A percentile compares a stretch with the other conserved stretches of the same genome.
phyloP scores from a whole-genome alignment of 2,797 vertebrate genomes.

The Myotis findleyi region DNA sequence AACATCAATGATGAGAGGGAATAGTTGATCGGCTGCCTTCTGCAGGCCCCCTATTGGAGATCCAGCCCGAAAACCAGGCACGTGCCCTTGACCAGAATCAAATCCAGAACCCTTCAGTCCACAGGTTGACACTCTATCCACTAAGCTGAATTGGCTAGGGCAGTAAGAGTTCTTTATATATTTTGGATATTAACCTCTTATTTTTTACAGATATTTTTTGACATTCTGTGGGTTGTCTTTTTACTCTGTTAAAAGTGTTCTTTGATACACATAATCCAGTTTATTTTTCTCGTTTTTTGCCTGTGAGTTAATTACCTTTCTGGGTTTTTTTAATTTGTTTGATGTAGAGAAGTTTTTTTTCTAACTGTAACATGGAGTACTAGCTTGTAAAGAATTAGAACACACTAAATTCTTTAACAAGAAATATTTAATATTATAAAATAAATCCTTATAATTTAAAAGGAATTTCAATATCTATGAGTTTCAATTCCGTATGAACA shows the following conservation, averaged over 20 bases:
- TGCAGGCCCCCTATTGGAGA: not conserved
- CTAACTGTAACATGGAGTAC: not conserved
- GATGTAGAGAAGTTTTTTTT: not conserved
- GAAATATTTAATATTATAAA: not conserved
- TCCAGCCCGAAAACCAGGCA: not conserved
- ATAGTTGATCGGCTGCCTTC: not conserved
- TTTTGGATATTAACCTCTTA: not conserved
- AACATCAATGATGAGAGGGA: not conserved
- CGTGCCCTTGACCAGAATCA: not conserved
- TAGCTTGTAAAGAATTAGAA: slow-evolving; percentile 1
- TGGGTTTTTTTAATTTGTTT: slow-evolving; percentile 33
- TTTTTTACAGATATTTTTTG: not conserved
- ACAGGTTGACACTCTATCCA: not conserved
- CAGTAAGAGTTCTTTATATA: not conserved
- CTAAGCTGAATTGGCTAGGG: not conserved
- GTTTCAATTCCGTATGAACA: not conserved
- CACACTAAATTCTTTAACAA: not conserved
- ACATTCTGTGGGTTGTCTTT: not conserved
- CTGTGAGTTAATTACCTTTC: not conserved
- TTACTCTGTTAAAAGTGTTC: not conserved
- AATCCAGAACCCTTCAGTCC: not conserved
- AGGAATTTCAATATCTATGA: not conserved
- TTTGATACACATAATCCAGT: not conserved
- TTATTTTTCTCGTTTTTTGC: not conserved
- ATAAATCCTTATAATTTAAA: slow-evolving; percentile 8